A percentile compares a stretch with the other conserved stretches of the same genome.
Evolutionary conservation across 2,888 invertebrate species (phyloP).

Genomic region (Stegana nigrithorax): DNA sequence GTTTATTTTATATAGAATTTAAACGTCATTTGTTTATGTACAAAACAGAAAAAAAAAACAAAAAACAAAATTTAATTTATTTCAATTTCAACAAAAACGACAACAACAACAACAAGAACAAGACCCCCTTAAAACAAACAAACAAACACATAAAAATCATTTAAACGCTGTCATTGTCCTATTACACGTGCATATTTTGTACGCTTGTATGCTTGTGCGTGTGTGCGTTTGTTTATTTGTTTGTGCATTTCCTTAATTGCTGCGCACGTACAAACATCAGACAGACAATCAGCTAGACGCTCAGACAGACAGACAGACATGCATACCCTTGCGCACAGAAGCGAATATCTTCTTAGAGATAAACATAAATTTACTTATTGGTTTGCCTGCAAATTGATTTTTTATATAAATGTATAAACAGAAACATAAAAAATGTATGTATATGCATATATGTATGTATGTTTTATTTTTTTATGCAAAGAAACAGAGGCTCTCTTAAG

Average conservation of each 20-base stretch:
- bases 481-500: constrained; percentile 60
- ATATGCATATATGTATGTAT: constrained; percentile 3
- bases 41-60: background rate
- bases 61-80: constrained; percentile 52
- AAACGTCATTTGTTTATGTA: background rate
- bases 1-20: constrained; percentile 53
- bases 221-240: background rate
- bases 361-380: background rate
- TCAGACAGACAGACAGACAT: constrained; percentile 31
- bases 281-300: constrained; percentile 25
- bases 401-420: background rate
- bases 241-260: constrained; percentile 18
- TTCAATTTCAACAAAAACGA: constrained; percentile 29
- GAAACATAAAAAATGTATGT: constrained; percentile 6
- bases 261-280: constrained; percentile 31
- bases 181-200: background rate
- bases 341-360: background rate
- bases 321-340: background rate
- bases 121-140: constrained; percentile 28
- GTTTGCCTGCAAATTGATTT: no score
- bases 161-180: constrained; percentile 7
- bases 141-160: constrained; percentile 9
- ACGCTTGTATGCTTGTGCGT: background rate
- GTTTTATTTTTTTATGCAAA: background rate
- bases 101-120: constrained; percentile 28